Percentiles rank a stretch among this genome's conserved stretches.
phyloP scores from a whole-genome alignment of 2,888 invertebrate species.

The Himalopsyche japonica region DNA sequence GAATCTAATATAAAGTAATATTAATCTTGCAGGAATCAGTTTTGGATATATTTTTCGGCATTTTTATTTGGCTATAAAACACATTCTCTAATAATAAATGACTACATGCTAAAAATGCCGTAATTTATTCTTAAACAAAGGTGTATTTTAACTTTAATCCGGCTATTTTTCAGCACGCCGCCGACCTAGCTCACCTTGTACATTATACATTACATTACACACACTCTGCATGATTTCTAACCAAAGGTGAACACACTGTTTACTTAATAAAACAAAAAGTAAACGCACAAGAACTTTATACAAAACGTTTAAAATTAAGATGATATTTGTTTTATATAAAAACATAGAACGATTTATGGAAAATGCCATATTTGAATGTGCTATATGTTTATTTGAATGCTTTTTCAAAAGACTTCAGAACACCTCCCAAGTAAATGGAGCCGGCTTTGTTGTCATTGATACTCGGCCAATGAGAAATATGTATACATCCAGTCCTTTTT shows the following conservation, averaged over 20 bases:
- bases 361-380: no score
- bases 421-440: no score
- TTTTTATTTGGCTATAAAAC: not conserved
- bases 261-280: no score
- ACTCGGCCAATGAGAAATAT: no score
- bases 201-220: conserved; percentile 17
- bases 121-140: conserved; percentile 13
- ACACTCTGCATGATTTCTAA: not conserved
- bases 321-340: no score
- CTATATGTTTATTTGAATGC: no score
- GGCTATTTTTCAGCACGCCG: conserved; percentile 18
- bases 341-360: no score
- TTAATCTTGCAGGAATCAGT: not conserved
- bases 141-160: conserved; percentile 21
- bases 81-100: not conserved
- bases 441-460: no score
- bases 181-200: conserved; percentile 21
- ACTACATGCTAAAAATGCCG: not conserved
- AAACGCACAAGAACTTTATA: no score
- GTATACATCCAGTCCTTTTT: no score
- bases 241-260: not conserved
- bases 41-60: not conserved
- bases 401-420: no score
- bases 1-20: not conserved
- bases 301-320: no score